These are phyloP conservation scores for Oryzias javanicus DNA, from an alignment of 2,113 vertebrate genomes.

Conservation along the genomic window DNA sequence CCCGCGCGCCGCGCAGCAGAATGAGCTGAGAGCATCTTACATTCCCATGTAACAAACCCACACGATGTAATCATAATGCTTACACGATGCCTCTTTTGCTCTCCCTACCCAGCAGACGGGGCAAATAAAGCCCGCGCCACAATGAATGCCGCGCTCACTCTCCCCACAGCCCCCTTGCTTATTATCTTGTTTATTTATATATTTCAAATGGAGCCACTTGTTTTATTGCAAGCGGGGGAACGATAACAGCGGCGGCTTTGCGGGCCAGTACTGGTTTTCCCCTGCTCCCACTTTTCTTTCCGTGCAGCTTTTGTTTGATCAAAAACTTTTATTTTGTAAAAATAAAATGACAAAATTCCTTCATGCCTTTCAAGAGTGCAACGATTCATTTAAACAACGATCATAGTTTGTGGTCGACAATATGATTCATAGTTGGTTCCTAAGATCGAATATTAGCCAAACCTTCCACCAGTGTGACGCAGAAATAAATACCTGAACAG, in stretches of 20 bases:
- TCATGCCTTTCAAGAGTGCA: too few relatives aligned
- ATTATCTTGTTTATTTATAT: constrained; percentile 72
- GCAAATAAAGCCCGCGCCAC: constrained; percentile 62
- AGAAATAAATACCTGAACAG: too few relatives aligned
- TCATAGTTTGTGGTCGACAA: too few relatives aligned
- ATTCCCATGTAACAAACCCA: constrained; percentile 78
- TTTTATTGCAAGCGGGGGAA: constrained; percentile 46
- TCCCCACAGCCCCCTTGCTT: constrained; percentile 57
- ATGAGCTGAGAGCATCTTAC: constrained; percentile 70
- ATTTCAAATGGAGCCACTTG: constrained; percentile 66
- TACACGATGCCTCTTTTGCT: constrained; percentile 74
- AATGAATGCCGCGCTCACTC: constrained; percentile 60
- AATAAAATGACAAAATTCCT: too few relatives aligned
- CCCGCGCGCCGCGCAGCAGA: constrained; percentile 49
- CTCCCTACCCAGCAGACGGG: constrained; percentile 70
- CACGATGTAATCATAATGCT: constrained; percentile 80
- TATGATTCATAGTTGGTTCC: too few relatives aligned
- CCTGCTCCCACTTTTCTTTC: constrained; percentile 29
- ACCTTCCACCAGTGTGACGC: too few relatives aligned
- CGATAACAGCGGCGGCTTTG: constrained; percentile 51
- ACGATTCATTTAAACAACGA: too few relatives aligned
- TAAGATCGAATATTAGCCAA: too few relatives aligned
- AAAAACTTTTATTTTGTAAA: constrained; percentile 27
- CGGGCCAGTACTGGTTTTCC: constrained; percentile 40
- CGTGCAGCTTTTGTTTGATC: constrained; percentile 52